Evolutionary conservation across 2,797 vertebrate species (phyloP).

Genomic region (Chrysolophus pictus): DNA sequence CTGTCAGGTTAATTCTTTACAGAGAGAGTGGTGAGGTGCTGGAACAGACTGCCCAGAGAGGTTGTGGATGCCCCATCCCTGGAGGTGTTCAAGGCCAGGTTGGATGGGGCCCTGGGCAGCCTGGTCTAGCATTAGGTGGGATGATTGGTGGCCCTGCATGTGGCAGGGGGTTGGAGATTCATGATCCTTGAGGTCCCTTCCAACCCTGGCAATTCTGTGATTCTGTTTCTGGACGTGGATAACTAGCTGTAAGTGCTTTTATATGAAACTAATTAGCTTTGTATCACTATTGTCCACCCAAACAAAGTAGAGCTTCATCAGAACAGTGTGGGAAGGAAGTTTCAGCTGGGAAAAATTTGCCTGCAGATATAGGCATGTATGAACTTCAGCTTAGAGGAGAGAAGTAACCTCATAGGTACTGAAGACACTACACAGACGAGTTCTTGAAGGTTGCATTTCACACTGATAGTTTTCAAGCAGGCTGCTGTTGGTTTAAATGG

Average conservation of each 20-base stretch:
- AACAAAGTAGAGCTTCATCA: not conserved
- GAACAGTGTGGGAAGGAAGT: not conserved
- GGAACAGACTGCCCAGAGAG: too few relatives aligned
- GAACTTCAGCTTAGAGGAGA: not conserved
- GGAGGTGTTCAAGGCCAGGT: too few relatives aligned
- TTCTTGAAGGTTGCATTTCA: not conserved
- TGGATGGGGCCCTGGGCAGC: too few relatives aligned
- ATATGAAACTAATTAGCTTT: conserved; percentile 33
- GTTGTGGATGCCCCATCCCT: too few relatives aligned
- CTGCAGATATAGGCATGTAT: not conserved
- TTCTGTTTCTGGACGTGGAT: not conserved
- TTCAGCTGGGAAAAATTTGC: conserved; percentile 15
- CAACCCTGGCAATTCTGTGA: too few relatives aligned
- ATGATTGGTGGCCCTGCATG: too few relatives aligned
- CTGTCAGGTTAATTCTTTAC: too few relatives aligned
- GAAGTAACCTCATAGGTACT: not conserved
- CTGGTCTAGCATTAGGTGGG: too few relatives aligned
- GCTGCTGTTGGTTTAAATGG: not conserved
- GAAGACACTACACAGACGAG: not conserved
- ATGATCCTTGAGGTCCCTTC: too few relatives aligned
- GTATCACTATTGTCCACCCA: not conserved
- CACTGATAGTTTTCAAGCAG: not conserved
- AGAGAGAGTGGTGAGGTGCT: too few relatives aligned
- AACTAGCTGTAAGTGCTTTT: conserved; percentile 5
- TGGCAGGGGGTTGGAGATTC: too few relatives aligned